phyloP scores from a whole-genome alignment of 2,113 vertebrate species.

The Delphinus delphis region DNA sequence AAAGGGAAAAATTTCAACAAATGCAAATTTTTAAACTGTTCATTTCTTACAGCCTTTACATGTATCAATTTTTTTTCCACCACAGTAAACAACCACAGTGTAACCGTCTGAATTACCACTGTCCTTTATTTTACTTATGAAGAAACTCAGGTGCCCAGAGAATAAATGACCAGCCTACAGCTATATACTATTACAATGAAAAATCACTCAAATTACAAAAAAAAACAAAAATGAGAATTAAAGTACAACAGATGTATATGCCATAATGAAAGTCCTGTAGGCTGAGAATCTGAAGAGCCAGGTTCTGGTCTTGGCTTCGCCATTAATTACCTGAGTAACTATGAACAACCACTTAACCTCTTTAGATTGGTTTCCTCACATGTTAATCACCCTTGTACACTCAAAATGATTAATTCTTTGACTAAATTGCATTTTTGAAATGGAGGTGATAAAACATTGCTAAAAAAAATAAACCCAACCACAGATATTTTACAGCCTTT shows the following conservation, averaged over 20 bases:
- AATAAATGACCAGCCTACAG: neutral
- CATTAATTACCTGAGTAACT: neutral
- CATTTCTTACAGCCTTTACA: neutral
- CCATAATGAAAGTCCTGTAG: neutral
- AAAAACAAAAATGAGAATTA: neutral
- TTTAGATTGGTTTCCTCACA: neutral
- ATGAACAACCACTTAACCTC: neutral
- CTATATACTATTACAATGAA: neutral
- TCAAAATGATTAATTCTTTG: conserved; percentile 2
- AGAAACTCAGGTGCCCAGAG: neutral
- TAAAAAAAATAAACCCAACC: neutral
- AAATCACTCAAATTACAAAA: neutral
- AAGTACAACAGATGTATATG: neutral
- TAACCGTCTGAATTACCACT: neutral
- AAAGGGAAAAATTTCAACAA: neutral
- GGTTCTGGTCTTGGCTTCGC: neutral
- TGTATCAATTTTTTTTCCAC: neutral
- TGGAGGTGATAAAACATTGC: neutral
- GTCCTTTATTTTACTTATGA: neutral
- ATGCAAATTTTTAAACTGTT: neutral
- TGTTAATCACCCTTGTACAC: neutral
- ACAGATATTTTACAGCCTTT: neutral
- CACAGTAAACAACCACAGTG: neutral
- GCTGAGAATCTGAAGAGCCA: neutral
- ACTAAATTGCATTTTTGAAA: neutral